Conservation (phyloP, 1,140 invertebrate species). For the Helicorthomorpha holstii region DNA sequence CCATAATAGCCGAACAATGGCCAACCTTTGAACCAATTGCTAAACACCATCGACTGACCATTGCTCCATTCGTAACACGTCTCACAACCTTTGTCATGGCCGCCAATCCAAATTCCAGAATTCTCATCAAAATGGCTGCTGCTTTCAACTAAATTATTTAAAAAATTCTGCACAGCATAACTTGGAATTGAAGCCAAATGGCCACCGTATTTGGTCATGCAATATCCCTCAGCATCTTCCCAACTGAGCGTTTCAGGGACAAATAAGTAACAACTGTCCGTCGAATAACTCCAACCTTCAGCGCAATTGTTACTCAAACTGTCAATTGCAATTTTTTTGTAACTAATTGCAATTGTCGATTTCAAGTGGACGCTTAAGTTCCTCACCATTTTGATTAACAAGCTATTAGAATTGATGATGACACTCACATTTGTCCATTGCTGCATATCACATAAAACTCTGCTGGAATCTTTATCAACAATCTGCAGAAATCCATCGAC, state of each 20-base stretch:
- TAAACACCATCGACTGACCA: constrained; percentile 43
- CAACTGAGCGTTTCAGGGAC: constrained; percentile 29
- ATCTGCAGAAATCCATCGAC: neutral
- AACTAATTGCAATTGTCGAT: neutral
- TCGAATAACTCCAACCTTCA: constrained; percentile 1
- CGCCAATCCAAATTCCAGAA: constrained; percentile 54
- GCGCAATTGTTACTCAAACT: neutral
- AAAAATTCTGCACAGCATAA: constrained; percentile 33
- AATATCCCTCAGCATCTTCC: constrained; percentile 43
- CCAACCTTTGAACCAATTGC: constrained; percentile 69
- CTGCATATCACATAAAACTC: neutral
- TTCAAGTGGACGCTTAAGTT: neutral
- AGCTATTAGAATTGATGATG: neutral
- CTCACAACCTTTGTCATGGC: constrained; percentile 47
- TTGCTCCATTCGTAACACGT: constrained; percentile 58
- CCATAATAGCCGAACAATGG: constrained; percentile 38
- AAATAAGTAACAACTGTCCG: neutral
- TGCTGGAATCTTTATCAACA: neutral
- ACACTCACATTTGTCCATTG: no score
- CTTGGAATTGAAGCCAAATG: constrained; percentile 43
- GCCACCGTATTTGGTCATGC: constrained; percentile 37
- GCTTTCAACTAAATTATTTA: constrained; percentile 14
- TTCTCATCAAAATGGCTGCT: constrained; percentile 16
- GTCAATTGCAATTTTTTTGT: no score
- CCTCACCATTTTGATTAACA: neutral